Evolutionary conservation across 30 jellyfish, hydroid and myxozoan species (phyloP), one percentile per base, ranked within the genome.

Genomic region (Hydractinia symbiolongicarpus): DNA sequence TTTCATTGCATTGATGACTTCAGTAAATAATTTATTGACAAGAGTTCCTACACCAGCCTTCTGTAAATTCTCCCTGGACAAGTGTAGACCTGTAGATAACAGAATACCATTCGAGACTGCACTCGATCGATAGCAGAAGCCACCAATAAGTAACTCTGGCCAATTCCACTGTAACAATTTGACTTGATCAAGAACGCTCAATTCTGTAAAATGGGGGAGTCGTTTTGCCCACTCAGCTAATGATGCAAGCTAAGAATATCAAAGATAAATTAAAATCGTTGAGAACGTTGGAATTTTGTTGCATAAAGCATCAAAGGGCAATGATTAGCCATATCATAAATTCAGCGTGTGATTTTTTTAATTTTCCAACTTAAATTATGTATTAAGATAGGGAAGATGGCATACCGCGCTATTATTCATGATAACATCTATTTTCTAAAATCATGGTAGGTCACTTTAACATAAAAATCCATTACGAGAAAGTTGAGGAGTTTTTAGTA

Each of bases 201-300:
- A 81, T 57, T 83, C 86, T 6, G 83, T 76, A 53, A 89, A 89
- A 67, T 85, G 83, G 10, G 97, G 97, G 8, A 89, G 81, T 19
- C 88, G 89, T 68, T 85, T 85, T 40, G 97, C 97, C 97, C 97
- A 89, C 80, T 89, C 97, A 7, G 97, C 95, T 20, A 89, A 84
- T 7, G 97, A 89, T 15, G 89, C 97, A 68, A 89, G 67, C 95
- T 89, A 9, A 64, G 69, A 73, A 5, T 53, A 9, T 49, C 5
- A 40, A 76, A 11, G 55, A 11, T 6, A 55, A 14, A 16, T 5
- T 20, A 67, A 67, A 10, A 67, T 0, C 19, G 69, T 13, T 13
- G 69, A 58, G 16, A 58, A 58, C 19, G 15, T 58, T 0, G 3
- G 3, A 1, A 58, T 58, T 58, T 11, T 58, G 69, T 58, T 58